Evolutionary conservation across 2,113 vertebrate genomes (phyloP).

Genomic region (Pelmatolapia mariae): DNA sequence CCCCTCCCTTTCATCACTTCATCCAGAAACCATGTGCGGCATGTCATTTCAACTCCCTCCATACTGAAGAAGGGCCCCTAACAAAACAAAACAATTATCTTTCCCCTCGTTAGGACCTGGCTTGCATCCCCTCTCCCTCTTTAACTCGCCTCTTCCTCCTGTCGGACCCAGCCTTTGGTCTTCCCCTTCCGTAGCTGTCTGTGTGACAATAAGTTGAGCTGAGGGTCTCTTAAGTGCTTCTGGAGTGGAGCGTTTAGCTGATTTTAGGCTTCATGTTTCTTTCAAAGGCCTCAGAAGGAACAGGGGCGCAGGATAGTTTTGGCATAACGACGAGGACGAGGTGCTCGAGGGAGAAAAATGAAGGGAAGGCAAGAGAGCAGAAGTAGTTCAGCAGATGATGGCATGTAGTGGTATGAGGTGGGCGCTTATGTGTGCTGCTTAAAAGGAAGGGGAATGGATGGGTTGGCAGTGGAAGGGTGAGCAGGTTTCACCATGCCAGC

Average conservation of each 20-base stretch:
- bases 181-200: conserved; percentile 5
- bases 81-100: conserved; percentile 69
- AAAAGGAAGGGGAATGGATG: conserved; percentile 28
- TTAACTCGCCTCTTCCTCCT: conserved; percentile 15
- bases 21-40: conserved; percentile 56
- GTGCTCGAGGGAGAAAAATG: conserved; percentile 2
- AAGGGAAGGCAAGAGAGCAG: not conserved
- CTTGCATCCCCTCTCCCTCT: conserved; percentile 40
- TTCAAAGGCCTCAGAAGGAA: conserved; percentile 38
- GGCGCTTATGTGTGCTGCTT: not conserved
- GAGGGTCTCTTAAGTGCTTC: conserved; percentile 67
- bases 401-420: conserved; percentile 15
- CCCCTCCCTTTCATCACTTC: conserved; percentile 10
- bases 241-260: conserved; percentile 51
- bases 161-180: conserved; percentile 12
- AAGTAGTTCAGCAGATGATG: not conserved
- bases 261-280: conserved; percentile 62
- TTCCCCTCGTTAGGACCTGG: conserved; percentile 57
- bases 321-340: not conserved
- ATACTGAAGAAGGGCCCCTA: conserved; percentile 41
- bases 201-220: conserved; percentile 50
- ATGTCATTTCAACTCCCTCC: conserved; percentile 56
- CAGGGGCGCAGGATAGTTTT: not conserved
- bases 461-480: conserved; percentile 13
- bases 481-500: conserved; percentile 54